Evolutionary conservation across 2,888 invertebrate species (phyloP), one percentile per base, ranked within the genome.

Genomic region (Vandiemenella viatica): DNA sequence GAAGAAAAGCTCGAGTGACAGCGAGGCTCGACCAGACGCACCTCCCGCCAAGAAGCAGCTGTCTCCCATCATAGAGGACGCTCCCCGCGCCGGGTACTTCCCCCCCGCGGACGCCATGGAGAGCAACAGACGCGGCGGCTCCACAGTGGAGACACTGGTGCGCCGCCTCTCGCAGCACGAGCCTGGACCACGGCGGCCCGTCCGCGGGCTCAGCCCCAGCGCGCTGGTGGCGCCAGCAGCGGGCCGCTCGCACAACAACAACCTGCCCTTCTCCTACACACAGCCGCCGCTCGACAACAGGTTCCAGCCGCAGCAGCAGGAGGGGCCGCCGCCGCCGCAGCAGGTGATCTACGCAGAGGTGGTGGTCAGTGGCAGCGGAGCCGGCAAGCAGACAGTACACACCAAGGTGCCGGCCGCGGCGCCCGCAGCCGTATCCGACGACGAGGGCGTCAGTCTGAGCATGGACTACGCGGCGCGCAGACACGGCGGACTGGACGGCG

Each of bases 201-300:
- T 53, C 10, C 23, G 53, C 17, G 46, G 45, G 8, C 42, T 51
- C 37, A 52, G 43, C 26, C 51, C 50, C 15, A 21, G 47, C 15
- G 44, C 49, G 22, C 37, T 80, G 63, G 72, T 80, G 48, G 69
- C 75, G 16, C 75, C 79, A 20, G 67, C 74, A 45, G 67, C 69
- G 4, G 74, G 75, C 55, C 75, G 78, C 40, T 75, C 74, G 20
- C 75, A 76, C 55, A 83, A 84, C 61, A 75, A 76, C 56, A 84
- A 83, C 61, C 78, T 84, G 61, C 87, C 85, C 22, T 88, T 88
- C 65, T 88, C 87, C 1, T 88, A 88, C 58, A 82, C 81, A 4
- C 72, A 74, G 57, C 76, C 48, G 26, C 41, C 45, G 72, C 74
- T 57, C 70, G 73, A 37, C 48, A 23, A 44, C 50, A 50, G 41